Evolutionary conservation across 2,113 vertebrate species (phyloP).

Genomic region (rabbit (Oryctolagus cuniculus)): DNA sequence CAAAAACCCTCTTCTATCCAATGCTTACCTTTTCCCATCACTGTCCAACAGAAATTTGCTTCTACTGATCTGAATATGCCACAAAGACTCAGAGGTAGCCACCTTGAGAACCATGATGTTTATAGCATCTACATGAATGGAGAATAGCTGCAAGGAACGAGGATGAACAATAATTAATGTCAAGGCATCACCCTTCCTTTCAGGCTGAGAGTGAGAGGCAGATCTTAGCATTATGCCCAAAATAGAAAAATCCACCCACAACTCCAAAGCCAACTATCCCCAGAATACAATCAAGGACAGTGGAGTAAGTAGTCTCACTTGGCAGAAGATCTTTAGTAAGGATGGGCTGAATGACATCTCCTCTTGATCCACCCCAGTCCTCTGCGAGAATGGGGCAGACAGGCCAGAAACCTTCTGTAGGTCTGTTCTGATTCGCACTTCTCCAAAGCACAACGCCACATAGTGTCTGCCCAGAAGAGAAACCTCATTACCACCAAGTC

Average conservation of each 20-base stretch:
- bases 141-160: conserved; percentile 90
- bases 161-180: conserved; percentile 1
- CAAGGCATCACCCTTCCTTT: background rate
- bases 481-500: background rate
- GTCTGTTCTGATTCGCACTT: conserved; percentile 94
- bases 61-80: conserved; percentile 95
- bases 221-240: background rate
- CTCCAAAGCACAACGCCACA: conserved; percentile 95
- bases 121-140: conserved; percentile 95
- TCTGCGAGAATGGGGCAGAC: background rate
- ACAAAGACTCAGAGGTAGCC: conserved; percentile 95
- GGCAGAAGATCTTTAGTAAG: conserved; percentile 91
- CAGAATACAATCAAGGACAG: background rate
- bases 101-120: conserved; percentile 97
- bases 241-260: conserved; percentile 55
- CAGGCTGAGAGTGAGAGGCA: background rate
- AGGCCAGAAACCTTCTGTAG: conserved; percentile 88
- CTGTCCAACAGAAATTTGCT: conserved; percentile 93
- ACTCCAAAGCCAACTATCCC: conserved; percentile 25
- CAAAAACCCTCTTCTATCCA: background rate
- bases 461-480: conserved; percentile 89
- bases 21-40: conserved; percentile 90
- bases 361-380: conserved; percentile 69
- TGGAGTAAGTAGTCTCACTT: conserved; percentile 87
- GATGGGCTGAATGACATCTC: conserved; percentile 89